Conservation (phyloP, 2,797 vertebrate species). For the Kryptolebias ocellatus region DNA sequence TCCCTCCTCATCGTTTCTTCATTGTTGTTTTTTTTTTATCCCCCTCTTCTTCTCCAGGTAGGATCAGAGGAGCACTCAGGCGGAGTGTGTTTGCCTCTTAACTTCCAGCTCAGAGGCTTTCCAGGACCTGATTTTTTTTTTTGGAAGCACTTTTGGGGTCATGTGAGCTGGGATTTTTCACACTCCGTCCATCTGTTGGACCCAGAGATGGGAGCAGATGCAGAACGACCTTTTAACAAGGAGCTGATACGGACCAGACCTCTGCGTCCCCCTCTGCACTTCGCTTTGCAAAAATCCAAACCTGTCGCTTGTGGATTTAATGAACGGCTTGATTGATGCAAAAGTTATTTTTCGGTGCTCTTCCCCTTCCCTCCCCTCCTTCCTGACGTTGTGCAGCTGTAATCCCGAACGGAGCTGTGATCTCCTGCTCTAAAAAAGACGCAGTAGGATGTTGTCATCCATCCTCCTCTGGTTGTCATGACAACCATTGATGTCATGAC, state of each 20-base stretch:
- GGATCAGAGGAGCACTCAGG: conserved; percentile 12
- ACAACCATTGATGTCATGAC: conserved; percentile 87
- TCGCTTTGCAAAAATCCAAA: conserved; percentile 1
- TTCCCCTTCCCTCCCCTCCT: too few species aligned
- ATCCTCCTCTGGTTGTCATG: conserved; percentile 79
- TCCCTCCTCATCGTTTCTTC: conserved; percentile 17
- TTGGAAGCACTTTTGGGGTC: conserved; percentile 55
- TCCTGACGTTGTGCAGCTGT: conserved; percentile 27
- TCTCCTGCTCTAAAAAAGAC: conserved; percentile 64
- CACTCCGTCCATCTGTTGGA: conserved; percentile 67
- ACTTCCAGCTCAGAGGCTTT: conserved; percentile 34
- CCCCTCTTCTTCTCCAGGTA: neutral
- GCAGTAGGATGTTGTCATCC: conserved; percentile 75
- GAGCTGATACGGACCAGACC: conserved; percentile 5
- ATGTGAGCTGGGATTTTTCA: conserved; percentile 57
- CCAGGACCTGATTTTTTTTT: conserved; percentile 25
- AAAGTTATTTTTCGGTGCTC: too few species aligned
- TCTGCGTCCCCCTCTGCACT: conserved; percentile 3
- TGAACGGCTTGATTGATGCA: too few species aligned
- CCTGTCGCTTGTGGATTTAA: neutral
- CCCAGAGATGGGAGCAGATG: conserved; percentile 23
- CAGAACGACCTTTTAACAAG: conserved; percentile 43
- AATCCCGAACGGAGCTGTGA: conserved; percentile 51
- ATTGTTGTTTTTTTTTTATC: conserved; percentile 15
- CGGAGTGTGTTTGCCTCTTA: conserved; percentile 4